Evolutionary conservation across 1,140 invertebrate genomes (phyloP), one percentile per base, ranked within the genome.

Genomic region (Eumeta japonica): DNA sequence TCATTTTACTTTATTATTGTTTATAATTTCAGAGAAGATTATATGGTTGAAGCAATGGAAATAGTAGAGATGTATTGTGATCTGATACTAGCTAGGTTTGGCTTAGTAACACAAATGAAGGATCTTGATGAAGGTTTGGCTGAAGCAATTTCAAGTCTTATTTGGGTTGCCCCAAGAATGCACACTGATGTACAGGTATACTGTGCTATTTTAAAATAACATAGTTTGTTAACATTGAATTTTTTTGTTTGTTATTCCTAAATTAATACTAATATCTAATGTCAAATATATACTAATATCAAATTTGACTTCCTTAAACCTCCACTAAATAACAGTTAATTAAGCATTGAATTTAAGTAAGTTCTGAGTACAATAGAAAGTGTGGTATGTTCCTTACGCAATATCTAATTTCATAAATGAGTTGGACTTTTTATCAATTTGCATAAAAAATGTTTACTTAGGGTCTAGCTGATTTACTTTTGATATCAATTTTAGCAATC

Each of bases 41-140:
- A 99, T 68, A 82, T 98, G 71, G 95, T 99, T 1, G 97, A 99
- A 77, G 96, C 96, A 0, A 96, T 98, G 89, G 97, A 99, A 82
- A 81, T 99, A 30, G 81, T 99, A 2, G 97, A 99, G 80, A 98
- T 98, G 94, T 99, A 96, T 64, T 98, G 96, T 77, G 97, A 99
- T 79, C 74, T 99, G 13, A 68, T 99, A n/a, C 73, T 99, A 11
- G 95, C 97, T 2, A 81, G 96, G 62, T 99, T 98, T 79, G 97
- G 97, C 10, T 78, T 99, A 1, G 87, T 99, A 33, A 91, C 97
- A 48, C 94, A 98, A 76, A 95, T 97, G 87, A 98, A 97, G 83
- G 91, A 90, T 44, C 59, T 99, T 3, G 97, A 99, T 64, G 91
- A 94, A 44, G 95, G 95, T 3, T 76, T 99, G 16, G 87, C 92